Conservation (phyloP, 2,888 invertebrate species). For the Acrobasis suavella region DNA sequence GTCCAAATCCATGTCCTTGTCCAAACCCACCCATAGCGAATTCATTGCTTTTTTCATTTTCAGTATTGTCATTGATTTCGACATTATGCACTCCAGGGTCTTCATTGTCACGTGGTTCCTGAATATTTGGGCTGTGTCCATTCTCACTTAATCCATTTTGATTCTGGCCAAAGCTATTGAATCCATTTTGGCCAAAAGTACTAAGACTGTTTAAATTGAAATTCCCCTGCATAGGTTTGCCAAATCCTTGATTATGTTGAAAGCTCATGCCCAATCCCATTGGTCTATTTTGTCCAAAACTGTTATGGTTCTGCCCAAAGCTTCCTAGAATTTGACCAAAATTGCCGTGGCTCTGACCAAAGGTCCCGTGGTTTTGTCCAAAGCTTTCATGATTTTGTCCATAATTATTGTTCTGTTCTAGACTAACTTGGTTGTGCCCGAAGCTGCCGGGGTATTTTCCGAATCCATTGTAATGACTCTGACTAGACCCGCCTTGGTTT, state of each 20-base stretch:
- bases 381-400: not conserved
- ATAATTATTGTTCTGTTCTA: too few species aligned
- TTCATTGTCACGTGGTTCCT: not conserved
- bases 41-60: not conserved
- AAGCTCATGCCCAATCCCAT: not conserved
- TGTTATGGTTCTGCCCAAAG: not conserved
- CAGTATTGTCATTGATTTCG: not conserved
- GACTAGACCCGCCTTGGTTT: not conserved
- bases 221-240: not conserved
- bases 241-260: not conserved
- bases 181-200: not conserved
- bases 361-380: not conserved
- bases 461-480: not conserved
- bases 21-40: slow-evolving; percentile 1
- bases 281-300: not conserved
- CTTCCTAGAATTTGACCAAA: not conserved
- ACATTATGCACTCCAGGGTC: not conserved
- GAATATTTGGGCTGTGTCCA: not conserved
- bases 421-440: not conserved
- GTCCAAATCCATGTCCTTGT: not conserved
- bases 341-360: not conserved
- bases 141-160: not conserved
- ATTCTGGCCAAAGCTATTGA: not conserved
- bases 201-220: too few species aligned
- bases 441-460: not conserved